Conservation (phyloP, 2,888 invertebrate genomes). For the Ctenicera cuprea region DNA sequence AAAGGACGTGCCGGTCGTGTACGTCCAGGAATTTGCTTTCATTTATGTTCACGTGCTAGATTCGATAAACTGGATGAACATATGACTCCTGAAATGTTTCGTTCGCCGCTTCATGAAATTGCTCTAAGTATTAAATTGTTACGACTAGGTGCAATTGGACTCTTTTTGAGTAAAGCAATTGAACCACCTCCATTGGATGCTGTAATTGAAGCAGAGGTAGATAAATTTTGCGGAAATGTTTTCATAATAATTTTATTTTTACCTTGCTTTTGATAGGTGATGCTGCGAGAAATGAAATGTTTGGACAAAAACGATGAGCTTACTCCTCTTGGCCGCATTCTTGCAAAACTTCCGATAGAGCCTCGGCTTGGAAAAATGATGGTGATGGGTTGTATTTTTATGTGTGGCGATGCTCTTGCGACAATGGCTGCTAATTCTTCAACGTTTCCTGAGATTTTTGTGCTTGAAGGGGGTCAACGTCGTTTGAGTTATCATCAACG, state of each 20-base stretch:
- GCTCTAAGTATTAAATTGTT: slow-evolving; percentile 94
- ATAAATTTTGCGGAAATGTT: no score
- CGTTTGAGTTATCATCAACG: slow-evolving; percentile 90
- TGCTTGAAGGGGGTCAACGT: slow-evolving; percentile 83
- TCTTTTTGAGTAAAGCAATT: slow-evolving; percentile 95
- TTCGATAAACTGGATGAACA: slow-evolving; percentile 88
- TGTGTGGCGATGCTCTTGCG: slow-evolving; percentile 92
- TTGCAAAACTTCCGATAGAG: slow-evolving; percentile 96
- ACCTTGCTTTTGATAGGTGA: slow-evolving; percentile 59
- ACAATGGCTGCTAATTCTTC: slow-evolving; percentile 97
- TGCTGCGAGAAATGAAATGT: slow-evolving; percentile 90
- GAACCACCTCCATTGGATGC: slow-evolving; percentile 98
- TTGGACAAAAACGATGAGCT: slow-evolving; percentile 90
- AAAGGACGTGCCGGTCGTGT: slow-evolving; percentile 97
- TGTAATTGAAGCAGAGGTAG: slow-evolving; percentile 97
- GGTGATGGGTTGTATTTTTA: slow-evolving; percentile 94
- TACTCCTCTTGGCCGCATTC: slow-evolving; percentile 93
- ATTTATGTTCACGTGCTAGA: slow-evolving; percentile 88
- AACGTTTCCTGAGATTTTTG: slow-evolving; percentile 96
- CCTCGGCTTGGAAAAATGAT: slow-evolving; percentile 98
- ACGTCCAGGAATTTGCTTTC: slow-evolving; percentile 94
- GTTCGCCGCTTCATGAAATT: slow-evolving; percentile 96
- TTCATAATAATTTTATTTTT: no score
- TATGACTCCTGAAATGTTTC: slow-evolving; percentile 97
- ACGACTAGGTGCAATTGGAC: slow-evolving; percentile 92